phyloP scores from a whole-genome alignment of 2,888 invertebrate species.

The Neoascia interrupta region DNA sequence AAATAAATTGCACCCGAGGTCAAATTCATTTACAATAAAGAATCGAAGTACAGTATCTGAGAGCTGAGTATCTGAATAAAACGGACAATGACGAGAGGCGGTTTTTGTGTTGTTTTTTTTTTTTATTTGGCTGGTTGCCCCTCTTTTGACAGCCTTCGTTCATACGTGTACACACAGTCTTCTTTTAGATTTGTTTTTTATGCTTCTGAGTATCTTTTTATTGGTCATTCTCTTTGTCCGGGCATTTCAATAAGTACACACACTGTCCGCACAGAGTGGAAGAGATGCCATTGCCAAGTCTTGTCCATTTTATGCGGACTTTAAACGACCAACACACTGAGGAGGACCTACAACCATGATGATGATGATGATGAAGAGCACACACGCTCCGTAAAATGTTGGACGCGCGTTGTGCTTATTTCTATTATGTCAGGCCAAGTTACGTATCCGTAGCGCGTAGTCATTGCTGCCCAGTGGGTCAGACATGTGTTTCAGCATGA shows the following conservation, averaged over 20 bases:
- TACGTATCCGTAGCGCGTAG: conserved; percentile 38
- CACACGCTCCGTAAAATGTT: conserved; percentile 32
- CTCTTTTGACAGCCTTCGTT: conserved; percentile 36
- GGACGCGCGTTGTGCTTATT: conserved; percentile 45
- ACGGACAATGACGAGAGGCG: conserved; percentile 29
- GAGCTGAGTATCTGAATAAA: conserved; percentile 19
- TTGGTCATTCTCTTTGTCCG: conserved; percentile 48
- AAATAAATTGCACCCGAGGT: conserved; percentile 68
- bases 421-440: conserved; percentile 48
- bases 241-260: conserved; percentile 10
- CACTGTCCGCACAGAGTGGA: neutral
- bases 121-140: neutral
- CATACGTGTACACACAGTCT: conserved; percentile 26
- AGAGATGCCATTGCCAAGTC: conserved; percentile 24
- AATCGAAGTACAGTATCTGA: conserved; percentile 39
- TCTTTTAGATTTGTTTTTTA: conserved; percentile 17
- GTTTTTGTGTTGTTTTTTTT: conserved; percentile 16
- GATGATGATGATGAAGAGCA: conserved; percentile 18
- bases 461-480: conserved; percentile 59
- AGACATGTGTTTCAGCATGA: conserved; percentile 51
- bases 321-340: conserved; percentile 34
- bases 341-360: neutral
- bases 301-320: conserved; percentile 25
- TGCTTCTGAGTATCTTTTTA: conserved; percentile 37
- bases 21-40: conserved; percentile 66